A percentile compares a stretch with the other conserved stretches of the same genome.
These are phyloP conservation scores for Meloe dianella DNA, from an alignment of 2,888 invertebrate species.

Conservation along the genomic window DNA sequence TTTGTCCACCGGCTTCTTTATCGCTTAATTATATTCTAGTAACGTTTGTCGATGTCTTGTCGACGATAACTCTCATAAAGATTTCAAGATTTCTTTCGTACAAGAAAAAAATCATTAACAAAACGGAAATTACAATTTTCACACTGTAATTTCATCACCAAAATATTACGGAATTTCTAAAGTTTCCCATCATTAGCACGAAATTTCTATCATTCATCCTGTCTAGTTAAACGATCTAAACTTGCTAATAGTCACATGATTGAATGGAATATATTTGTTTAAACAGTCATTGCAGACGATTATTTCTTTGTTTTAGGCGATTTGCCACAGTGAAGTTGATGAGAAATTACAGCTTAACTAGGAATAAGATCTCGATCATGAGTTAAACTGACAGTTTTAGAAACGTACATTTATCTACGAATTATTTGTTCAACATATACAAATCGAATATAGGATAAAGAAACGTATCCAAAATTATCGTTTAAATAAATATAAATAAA, in stretches of 20 bases:
- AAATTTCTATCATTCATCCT: slow-evolving; percentile 12
- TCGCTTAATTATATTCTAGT: slow-evolving; percentile 8
- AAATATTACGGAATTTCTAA: background rate
- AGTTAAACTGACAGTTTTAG: background rate
- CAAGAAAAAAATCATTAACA: background rate
- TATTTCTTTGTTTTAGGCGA: slow-evolving; percentile 26
- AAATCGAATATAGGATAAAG: background rate
- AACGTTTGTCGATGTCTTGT: slow-evolving; percentile 7
- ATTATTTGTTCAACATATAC: background rate
- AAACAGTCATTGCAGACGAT: slow-evolving; percentile 25
- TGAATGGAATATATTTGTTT: slow-evolving; percentile 17
- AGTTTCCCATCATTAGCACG: background rate
- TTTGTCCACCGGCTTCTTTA: slow-evolving; percentile 10
- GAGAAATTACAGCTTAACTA: slow-evolving; percentile 13
- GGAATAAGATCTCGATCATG: slow-evolving; percentile 1
- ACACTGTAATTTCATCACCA: slow-evolving; percentile 23
- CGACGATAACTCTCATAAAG: background rate
- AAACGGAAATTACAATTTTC: slow-evolving; percentile 12
- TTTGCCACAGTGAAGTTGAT: slow-evolving; percentile 16
- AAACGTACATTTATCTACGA: background rate
- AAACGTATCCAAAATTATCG: background rate
- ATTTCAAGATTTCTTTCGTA: background rate
- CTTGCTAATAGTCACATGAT: slow-evolving; percentile 26
- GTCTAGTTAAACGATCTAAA: slow-evolving; percentile 13
- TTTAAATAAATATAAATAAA: background rate